Evolutionary conservation across 2,888 invertebrate species (phyloP).

Genomic region (Abrostola tripartita): DNA sequence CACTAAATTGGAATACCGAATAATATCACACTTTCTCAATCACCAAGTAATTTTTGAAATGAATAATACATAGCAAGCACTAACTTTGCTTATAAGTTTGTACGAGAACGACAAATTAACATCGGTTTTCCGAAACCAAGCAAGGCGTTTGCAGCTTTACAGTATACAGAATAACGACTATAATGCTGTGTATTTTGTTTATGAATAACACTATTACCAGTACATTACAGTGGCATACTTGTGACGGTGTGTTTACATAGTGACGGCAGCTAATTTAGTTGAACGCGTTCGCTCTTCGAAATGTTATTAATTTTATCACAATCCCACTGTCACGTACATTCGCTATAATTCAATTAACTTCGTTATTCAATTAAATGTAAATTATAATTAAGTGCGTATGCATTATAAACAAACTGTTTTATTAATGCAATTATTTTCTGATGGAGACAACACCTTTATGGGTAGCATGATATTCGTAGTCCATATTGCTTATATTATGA

Average conservation of each 20-base stretch:
- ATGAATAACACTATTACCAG: conserved; percentile 28
- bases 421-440: conserved; percentile 27
- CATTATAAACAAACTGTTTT: conserved; percentile 38
- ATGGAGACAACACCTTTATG: conserved; percentile 1
- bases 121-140: neutral
- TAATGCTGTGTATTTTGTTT: conserved; percentile 17
- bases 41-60: conserved; percentile 28
- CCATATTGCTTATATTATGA: neutral
- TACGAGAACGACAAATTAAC: conserved; percentile 45
- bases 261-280: conserved; percentile 51
- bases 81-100: conserved; percentile 27
- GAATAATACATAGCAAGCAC: conserved; percentile 33
- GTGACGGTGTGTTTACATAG: conserved; percentile 49
- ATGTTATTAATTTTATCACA: conserved; percentile 56
- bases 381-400: conserved; percentile 38
- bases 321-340: conserved; percentile 48
- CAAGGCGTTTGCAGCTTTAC: conserved; percentile 3
- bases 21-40: conserved; percentile 16
- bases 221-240: conserved; percentile 32
- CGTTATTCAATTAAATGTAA: conserved; percentile 27
- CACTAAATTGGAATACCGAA: neutral
- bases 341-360: conserved; percentile 53
- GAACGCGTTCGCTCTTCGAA: conserved; percentile 39
- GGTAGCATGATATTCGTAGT: conserved; percentile 18
- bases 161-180: neutral